Evolutionary conservation across 2,797 vertebrate genomes (phyloP).

Genomic region (Calcarius lapponicus): DNA sequence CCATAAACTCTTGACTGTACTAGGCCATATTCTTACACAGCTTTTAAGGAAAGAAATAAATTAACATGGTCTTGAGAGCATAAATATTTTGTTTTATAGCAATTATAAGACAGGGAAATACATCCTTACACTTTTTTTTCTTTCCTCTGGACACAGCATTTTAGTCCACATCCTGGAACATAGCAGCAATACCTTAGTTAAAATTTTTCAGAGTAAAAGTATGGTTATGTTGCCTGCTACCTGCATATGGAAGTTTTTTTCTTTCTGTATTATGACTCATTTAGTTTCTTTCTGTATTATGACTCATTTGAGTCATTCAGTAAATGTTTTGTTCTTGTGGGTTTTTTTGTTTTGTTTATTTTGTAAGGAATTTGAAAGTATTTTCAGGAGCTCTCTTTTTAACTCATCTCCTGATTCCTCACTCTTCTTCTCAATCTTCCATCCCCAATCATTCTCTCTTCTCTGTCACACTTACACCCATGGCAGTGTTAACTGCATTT

Average conservation of each 20-base stretch:
- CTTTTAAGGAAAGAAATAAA: neutral
- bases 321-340: neutral
- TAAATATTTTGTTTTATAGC: neutral
- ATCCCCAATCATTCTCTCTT: neutral
- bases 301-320: neutral
- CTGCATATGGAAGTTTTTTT: neutral
- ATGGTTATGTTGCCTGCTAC: neutral
- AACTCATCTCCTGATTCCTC: neutral
- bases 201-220: neutral
- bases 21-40: neutral
- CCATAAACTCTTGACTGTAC: neutral
- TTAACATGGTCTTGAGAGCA: neutral
- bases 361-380: neutral
- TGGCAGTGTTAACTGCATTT: neutral
- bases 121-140: neutral
- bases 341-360: neutral
- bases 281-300: neutral
- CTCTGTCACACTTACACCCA: neutral
- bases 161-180: neutral
- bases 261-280: neutral
- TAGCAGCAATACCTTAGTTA: neutral
- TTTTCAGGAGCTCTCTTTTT: neutral
- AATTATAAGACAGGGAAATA: neutral
- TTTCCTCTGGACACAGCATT: neutral
- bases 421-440: neutral